phyloP scores from a whole-genome alignment of 2,888 invertebrate species.

The Ectemnius continuus region DNA sequence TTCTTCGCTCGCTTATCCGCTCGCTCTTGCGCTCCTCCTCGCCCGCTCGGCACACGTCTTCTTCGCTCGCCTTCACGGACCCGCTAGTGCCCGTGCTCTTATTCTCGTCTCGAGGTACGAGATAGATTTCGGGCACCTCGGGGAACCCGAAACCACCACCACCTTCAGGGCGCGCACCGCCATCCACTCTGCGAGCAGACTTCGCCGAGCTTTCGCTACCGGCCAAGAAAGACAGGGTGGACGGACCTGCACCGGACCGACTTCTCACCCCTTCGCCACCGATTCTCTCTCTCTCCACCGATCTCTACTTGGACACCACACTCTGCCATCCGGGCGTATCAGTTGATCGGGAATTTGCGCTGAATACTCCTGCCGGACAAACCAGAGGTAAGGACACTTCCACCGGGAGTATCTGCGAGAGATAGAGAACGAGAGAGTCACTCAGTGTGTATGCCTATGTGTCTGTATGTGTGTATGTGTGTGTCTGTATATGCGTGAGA shows the following conservation, averaged over 20 bases:
- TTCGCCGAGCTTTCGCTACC: not conserved
- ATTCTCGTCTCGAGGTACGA: slow-evolving; percentile 1
- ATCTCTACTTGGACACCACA: not conserved
- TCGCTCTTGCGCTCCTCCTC: slow-evolving; percentile 8
- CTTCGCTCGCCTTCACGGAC: slow-evolving; percentile 4
- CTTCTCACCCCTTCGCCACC: no score
- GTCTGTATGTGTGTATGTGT: no score
- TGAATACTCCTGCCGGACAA: slow-evolving; percentile 1
- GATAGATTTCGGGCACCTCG: slow-evolving; percentile 9
- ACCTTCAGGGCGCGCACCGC: not conserved
- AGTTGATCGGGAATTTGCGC: not conserved
- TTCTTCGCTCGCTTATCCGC: slow-evolving; percentile 20
- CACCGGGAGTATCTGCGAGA: no score
- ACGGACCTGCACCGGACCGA: no score
- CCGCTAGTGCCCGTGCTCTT: slow-evolving; percentile 2
- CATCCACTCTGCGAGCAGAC: slow-evolving; percentile 9
- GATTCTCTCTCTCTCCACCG: no score
- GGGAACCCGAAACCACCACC: slow-evolving; percentile 2
- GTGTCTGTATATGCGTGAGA: no score
- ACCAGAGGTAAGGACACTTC: slow-evolving; percentile 2
- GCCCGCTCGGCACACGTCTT: not conserved
- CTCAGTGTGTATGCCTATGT: no score
- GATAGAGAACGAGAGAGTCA: no score
- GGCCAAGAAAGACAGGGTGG: not conserved
- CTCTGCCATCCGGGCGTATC: not conserved